Base-by-base conservation (phyloP, 2,797 vertebrate genomes). In the Tadarida brasiliensis region DNA sequence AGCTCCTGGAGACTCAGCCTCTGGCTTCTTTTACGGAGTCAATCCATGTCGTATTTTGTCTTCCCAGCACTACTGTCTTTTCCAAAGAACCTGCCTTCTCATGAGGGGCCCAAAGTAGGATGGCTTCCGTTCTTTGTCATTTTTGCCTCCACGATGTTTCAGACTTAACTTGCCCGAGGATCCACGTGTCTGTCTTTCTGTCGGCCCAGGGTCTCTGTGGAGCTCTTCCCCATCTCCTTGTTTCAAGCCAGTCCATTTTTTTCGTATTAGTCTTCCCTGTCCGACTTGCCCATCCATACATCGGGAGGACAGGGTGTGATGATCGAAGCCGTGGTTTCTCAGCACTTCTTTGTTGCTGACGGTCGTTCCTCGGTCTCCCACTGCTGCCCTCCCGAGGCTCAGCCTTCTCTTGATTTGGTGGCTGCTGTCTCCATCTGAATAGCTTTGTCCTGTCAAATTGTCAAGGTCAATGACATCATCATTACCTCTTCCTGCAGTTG, bases 401-500 rank as follows among this genome's bases (percentile, higher is more conserved):
- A 51, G 30, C 47, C 20, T 26, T 33, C 8, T 51, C 61, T 33
- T 67, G 57, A 33, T 67, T 33, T 67, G 47, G 67, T 84, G 81
- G n/a, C 59, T 67, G 47, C 1, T 2, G 22, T 17, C 30, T 33
- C 20, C 30, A 15, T 51, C 51, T 51, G 17, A 94, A 54, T 74
- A 87, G 26, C 54, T 44, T 35, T 89, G 44, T 7, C 26, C 35
- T 83, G n/a, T 87, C 86, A 81, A 85, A 84, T 70, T n/a, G 28
- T 68, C 71, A 89, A 30, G 57, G 49, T 78, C 90, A 80, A 51
- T 73, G 65, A 80, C 22, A 74, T 91, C 83, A 61, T 78, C 20
- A 39, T 76, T 84, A 71, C 33, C 19, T 92, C 70, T 94, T 86
- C 30, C 7, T 87, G 5, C 8, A 51, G 47, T 65, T 61, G n/a